A percentile compares a stretch with the other conserved stretches of the same genome.
Evolutionary conservation across 2,113 vertebrate species (phyloP).

Genomic region (Protomyctophum bolini): DNA sequence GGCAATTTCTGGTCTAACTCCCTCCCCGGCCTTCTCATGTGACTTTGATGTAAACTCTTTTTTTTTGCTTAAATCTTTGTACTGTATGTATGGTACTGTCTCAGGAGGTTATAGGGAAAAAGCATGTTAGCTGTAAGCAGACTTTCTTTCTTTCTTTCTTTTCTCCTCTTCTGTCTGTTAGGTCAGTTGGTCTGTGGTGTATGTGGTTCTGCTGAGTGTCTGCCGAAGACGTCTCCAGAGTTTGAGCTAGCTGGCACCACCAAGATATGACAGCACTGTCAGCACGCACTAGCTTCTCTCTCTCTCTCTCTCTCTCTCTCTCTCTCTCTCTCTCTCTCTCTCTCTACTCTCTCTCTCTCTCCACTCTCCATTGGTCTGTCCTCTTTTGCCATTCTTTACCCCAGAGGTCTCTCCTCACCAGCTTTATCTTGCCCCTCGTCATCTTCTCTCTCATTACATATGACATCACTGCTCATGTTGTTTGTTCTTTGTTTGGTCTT

Average conservation of each 20-base stretch:
- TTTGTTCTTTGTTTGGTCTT: constrained; percentile 19
- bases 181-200: constrained; percentile 23
- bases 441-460: constrained; percentile 17
- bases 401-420: constrained; percentile 27
- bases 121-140: too few species aligned
- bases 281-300: constrained; percentile 35
- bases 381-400: constrained; percentile 1
- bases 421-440: constrained; percentile 31
- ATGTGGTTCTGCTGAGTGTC: constrained; percentile 43
- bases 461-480: constrained; percentile 54
- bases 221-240: constrained; percentile 60
- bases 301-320: constrained; percentile 36
- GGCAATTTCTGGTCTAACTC: too few species aligned
- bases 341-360: constrained; percentile 5
- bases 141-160: background rate
- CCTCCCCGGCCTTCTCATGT: constrained; percentile 28
- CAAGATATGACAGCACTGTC: constrained; percentile 60
- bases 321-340: constrained; percentile 27
- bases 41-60: constrained; percentile 1
- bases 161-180: constrained; percentile 12
- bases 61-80: background rate
- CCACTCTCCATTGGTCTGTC: constrained; percentile 5
- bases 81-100: too few species aligned
- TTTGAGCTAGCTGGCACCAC: constrained; percentile 49
- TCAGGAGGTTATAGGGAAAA: too few species aligned